Percentiles rank a stretch among this genome's conserved stretches.
Conservation (phyloP, 2,797 vertebrate species). For the Gambelia wislizenii region DNA sequence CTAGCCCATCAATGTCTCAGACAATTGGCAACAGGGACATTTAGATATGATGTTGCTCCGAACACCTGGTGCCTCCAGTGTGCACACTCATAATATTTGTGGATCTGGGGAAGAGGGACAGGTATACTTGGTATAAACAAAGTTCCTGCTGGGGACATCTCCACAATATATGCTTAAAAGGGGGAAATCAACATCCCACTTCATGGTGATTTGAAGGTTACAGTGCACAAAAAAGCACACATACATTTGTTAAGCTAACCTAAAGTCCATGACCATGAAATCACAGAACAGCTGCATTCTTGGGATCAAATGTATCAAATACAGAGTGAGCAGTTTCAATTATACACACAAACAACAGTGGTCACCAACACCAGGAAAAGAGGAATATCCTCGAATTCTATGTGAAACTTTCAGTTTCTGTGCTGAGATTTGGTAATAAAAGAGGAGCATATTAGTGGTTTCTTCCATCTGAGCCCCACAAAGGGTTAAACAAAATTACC, state of each 20-base stretch:
- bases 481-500: constrained; percentile 62
- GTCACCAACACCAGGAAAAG: neutral
- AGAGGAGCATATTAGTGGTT: neutral
- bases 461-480: neutral
- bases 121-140: neutral
- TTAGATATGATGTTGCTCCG: neutral
- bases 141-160: neutral
- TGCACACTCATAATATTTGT: neutral
- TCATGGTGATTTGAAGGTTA: neutral
- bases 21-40: neutral
- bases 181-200: neutral
- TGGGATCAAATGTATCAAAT: neutral
- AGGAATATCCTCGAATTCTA: fast-evolving
- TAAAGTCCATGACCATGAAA: neutral
- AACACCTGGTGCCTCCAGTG: neutral
- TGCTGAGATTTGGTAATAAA: neutral
- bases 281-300: neutral
- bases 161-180: neutral
- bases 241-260: neutral
- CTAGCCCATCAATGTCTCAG: neutral
- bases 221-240: fast-evolving
- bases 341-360: neutral
- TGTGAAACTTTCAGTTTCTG: fast-evolving
- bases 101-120: neutral
- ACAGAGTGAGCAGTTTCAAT: neutral